Base-by-base conservation (phyloP, 2,113 vertebrate genomes). In the Rattus rattus region DNA sequence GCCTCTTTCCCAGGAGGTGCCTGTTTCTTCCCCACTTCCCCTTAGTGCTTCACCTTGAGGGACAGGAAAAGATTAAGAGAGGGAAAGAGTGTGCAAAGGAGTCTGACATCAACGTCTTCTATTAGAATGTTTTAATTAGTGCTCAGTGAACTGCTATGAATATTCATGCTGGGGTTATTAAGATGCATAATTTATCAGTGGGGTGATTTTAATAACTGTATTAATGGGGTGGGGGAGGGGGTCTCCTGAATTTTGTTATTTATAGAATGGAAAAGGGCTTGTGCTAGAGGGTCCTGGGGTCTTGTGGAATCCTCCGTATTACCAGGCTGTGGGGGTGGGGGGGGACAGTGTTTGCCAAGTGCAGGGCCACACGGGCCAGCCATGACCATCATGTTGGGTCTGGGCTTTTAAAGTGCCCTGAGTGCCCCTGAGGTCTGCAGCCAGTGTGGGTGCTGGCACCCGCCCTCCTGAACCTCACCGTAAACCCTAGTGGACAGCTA, bases 91-190 rank as follows among this genome's bases (percentile, higher is more conserved):
- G 2, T 6, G 47, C 30, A 2, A 94, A 70, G 77, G 39, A 47
- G 54, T 3, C 81, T 84, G 59, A 28, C 59, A 65, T 47, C 39
- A 30, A 1, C 24, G 16, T 98, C 97, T 97, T 98, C 92, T 98
- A 92, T 98, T 98, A 98, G 97, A 97, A 81, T 54, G 12, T 98
- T 98, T 98, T 99, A 98, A 98, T 98, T 98, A 98, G 98, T 98
- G 92, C 97, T 91, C 92, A 91, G 96, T 59, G 79, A 59, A 87
- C 79, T 80, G 94, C 96, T 81, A 97, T 99, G 98, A 99, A 99
- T 99, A 98, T 99, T 98, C 98, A 98, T 98, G 97, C 43, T 13
- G 14, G 77, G 94, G 94, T 97, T 98, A 98, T 99, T 99, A 98
- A 98, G 97, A 98, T 97, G 97, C 98, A 97, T 98, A 96, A 98